phyloP scores from a whole-genome alignment of 2,113 vertebrate genomes.

The Calypte anna region DNA sequence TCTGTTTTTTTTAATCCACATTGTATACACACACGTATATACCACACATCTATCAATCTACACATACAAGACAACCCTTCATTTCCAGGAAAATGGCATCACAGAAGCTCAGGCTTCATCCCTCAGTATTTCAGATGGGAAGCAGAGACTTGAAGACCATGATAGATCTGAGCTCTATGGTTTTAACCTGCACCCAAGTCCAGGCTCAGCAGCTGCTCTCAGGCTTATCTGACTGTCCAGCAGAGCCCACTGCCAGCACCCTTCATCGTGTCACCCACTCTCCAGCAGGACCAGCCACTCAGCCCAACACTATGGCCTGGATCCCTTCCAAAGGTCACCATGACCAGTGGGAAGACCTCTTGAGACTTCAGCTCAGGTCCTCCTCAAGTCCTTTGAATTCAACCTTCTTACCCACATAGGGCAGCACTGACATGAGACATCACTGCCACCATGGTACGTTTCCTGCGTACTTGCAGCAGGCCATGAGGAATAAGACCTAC shows the following conservation, averaged over 20 bases:
- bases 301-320: background rate
- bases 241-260: background rate
- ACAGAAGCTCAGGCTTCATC: background rate
- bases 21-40: fast-evolving
- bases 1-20: background rate
- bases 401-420: fast-evolving
- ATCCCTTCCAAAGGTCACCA: background rate
- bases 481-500: background rate
- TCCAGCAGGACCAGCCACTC: background rate
- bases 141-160: background rate
- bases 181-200: background rate
- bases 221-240: background rate
- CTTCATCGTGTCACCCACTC: background rate
- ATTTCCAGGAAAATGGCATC: background rate
- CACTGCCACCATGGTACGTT: background rate
- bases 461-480: background rate
- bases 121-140: background rate
- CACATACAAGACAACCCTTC: background rate
- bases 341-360: background rate
- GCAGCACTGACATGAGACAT: background rate
- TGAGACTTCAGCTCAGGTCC: background rate
- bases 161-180: background rate
- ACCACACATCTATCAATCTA: fast-evolving
- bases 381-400: background rate
- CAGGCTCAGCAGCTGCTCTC: fast-evolving